These are phyloP conservation scores for Oreamnos americanus DNA, from an alignment of 2,113 vertebrate genomes.

Conservation along the genomic window DNA sequence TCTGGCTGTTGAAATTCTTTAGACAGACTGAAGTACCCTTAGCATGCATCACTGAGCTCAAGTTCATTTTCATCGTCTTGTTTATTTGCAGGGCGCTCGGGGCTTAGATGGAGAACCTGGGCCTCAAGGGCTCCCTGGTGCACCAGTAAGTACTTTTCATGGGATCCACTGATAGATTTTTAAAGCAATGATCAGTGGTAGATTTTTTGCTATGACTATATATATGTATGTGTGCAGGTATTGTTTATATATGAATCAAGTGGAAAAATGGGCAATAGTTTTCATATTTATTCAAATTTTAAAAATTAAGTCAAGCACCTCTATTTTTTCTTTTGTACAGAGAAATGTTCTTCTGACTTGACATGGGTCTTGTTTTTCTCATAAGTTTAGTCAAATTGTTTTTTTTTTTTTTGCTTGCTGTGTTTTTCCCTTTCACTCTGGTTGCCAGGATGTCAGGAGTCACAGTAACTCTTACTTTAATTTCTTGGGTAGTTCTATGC, in stretches of 20 bases:
- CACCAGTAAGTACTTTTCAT: conserved; percentile 84
- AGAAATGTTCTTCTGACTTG: not conserved
- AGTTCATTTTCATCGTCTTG: not conserved
- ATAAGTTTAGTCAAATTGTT: not conserved
- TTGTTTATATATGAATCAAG: not conserved
- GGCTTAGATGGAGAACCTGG: conserved; percentile 94
- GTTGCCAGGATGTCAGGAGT: not conserved
- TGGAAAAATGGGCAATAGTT: not conserved
- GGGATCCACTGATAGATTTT: not conserved
- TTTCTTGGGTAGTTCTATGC: not conserved
- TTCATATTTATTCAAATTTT: not conserved
- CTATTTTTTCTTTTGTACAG: not conserved
- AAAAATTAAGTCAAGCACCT: not conserved
- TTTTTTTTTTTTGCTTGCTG: not conserved
- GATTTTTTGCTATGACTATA: not conserved
- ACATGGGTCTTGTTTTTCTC: not conserved
- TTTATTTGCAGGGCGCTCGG: conserved; percentile 86
- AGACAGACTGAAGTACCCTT: not conserved
- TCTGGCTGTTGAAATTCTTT: not conserved
- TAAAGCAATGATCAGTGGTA: not conserved
- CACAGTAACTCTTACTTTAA: not conserved
- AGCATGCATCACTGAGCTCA: not conserved
- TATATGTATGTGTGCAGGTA: not conserved
- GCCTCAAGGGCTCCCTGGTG: conserved; percentile 89
- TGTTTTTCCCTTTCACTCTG: not conserved